Base-by-base conservation (phyloP, 2,888 invertebrate species). In the Brachynemurus nebulosus region DNA sequence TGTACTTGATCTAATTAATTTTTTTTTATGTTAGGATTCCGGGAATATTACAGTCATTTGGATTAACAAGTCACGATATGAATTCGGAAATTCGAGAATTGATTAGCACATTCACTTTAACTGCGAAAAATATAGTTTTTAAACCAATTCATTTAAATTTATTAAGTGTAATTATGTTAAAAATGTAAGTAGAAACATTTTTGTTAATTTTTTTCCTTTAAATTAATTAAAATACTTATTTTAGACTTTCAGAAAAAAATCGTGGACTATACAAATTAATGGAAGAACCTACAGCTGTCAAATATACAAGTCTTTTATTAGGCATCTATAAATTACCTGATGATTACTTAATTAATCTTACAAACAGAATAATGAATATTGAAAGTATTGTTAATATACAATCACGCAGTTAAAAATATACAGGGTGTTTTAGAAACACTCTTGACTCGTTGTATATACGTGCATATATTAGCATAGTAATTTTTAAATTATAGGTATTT, bases 141-240 rank as follows among this genome's bases (percentile, higher is more conserved):
- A 80, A 78, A 59, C 78, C 80, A 1, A 64, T 70, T 11, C 76
- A 82, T 54, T 84, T 83, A 83, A 78, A 70, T 47, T 62, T 83
- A 19, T 73, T 84, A 45, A 72, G 76, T 3, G 64, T 84, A n/a
- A 64, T 83, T 33, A 67, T 84, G 33, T 70, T 84, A 17, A 76
- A 78, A 61, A 65, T 85, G 69, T 77, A 66, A 68, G 72, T 65
- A 51, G 42, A 21, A 39, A 34, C 12, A 17, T n/a, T 16, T 23
- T 21, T n/a, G 14, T 39, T 18, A n/a, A 14, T 19, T 12, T 1
- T 21, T 2, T 43, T 18, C 12, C 8, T 39, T 18, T 25, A 12
- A 18, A 7, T 19, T 17, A 11, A 2, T 1, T 8, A 5, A 41
- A 30, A 40, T 30, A 1, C 17, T 5, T 45, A 18, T 54, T 52